Conservation (phyloP, 92 coral and sea anemone genomes). For the Virgularia gustaviana region DNA sequence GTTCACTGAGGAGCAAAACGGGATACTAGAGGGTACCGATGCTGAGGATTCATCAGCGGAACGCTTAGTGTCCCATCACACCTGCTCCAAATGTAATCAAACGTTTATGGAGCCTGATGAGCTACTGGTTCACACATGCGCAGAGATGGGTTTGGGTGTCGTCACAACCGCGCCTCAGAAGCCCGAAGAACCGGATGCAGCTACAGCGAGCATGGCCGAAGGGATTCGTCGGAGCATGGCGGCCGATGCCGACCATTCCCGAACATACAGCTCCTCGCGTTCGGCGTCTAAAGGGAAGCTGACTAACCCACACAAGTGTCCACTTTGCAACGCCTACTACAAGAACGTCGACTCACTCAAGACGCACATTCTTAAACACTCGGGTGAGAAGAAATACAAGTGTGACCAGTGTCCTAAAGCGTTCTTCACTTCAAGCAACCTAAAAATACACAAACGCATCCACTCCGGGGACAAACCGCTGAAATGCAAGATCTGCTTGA, state of each 20-base stretch:
- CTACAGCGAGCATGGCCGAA: constrained; percentile 36
- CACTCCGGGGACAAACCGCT: constrained; percentile 97
- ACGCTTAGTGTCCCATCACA: constrained; percentile 61
- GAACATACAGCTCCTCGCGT: constrained; percentile 17
- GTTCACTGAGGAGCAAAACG: constrained; percentile 2
- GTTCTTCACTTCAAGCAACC: constrained; percentile 93
- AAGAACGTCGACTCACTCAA: constrained; percentile 90
- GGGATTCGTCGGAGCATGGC: constrained; percentile 4
- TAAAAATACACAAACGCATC: constrained; percentile 92
- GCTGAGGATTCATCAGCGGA: constrained; percentile 44
- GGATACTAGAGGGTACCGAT: constrained; percentile 61
- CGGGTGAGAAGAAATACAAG: constrained; percentile 91
- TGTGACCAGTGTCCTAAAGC: constrained; percentile 91
- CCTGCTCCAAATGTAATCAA: constrained; percentile 86
- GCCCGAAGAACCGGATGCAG: constrained; percentile 24
- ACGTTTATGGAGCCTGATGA: constrained; percentile 88
- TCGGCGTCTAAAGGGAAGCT: constrained; percentile 19
- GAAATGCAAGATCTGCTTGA: constrained; percentile 92
- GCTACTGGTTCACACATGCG: constrained; percentile 85
- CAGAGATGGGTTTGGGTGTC: constrained; percentile 40
- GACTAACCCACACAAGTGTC: constrained; percentile 64
- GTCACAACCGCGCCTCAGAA: constrained; percentile 35
- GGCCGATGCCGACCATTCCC: constrained; percentile 17
- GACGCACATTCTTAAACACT: constrained; percentile 88
- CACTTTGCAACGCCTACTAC: constrained; percentile 78